Percentiles rank a stretch among this genome's conserved stretches.
Conservation (phyloP, 2,113 vertebrate species). For the Phaethon lepturus region DNA sequence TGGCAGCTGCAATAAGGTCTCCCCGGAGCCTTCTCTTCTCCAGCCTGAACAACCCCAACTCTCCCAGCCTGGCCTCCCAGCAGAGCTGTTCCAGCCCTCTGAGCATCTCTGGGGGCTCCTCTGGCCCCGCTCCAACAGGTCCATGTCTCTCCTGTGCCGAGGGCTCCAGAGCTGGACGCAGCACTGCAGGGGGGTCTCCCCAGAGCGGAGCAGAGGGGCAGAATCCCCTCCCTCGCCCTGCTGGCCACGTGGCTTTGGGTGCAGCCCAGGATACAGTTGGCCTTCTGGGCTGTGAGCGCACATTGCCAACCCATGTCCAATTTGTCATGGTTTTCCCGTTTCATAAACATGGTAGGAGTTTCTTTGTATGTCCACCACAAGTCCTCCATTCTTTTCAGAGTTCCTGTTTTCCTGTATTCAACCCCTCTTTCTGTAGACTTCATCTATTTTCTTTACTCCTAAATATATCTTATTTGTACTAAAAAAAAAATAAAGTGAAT, state of each 20-base stretch:
- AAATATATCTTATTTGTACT: background rate
- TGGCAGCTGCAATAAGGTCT: no score
- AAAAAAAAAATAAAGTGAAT: background rate
- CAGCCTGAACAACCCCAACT: no score
- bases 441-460: background rate
- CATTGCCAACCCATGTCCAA: rapidly evolving
- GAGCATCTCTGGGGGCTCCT: background rate
- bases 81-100: background rate
- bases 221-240: rapidly evolving
- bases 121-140: rapidly evolving
- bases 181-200: rapidly evolving
- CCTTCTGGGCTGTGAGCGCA: rapidly evolving
- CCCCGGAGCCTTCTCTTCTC: no score
- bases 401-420: background rate
- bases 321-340: background rate
- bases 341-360: background rate
- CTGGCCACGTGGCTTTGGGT: rapidly evolving
- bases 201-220: rapidly evolving
- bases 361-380: background rate
- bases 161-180: rapidly evolving
- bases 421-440: background rate
- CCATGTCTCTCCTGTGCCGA: rapidly evolving
- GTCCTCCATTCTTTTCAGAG: background rate
- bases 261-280: rapidly evolving
- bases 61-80: no score